Evolutionary conservation across 2,888 invertebrate genomes (phyloP), one percentile per base, ranked within the genome.

Genomic region (Altica lythri): DNA sequence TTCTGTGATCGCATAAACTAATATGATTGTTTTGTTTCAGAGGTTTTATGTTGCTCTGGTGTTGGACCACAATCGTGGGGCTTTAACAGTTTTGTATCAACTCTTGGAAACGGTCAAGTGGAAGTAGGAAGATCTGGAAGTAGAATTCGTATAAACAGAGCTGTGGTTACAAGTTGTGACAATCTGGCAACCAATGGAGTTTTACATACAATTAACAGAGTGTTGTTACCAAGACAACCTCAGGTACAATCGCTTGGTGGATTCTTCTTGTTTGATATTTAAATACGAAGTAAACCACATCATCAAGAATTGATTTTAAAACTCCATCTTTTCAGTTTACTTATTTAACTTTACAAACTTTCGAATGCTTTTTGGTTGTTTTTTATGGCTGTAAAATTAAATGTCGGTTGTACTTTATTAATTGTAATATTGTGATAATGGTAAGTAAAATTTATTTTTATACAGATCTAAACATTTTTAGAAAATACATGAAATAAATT

Each of bases 181-280:
- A 79, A 80, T 59, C 66, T 79, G 56, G 82, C 83, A 1, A 79
- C 77, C 1, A 82, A 83, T 64, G 84, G 84, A 3, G 78, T 84
- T 13, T 74, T 84, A 4, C 84, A 85, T 66, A 75, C 80, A 9
- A 77, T 83, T 19, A 81, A 82, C 59, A 74, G 77, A 50, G 77
- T 83, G 9, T 67, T 84, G 55, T 73, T 76, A 18, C 80, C 81
- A 4, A 69, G 70, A 44, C 68, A 69, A 49, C 65, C 65, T 0
- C 64, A 67, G 19, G 59, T 65, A 3, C 59, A 72, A 9, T 65
- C 72, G 8, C 64, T 71, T 46, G 71, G 71, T 19, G 60, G 63
- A 9, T 69, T 72, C 43, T 73, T 74, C 65, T 61, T 75, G 22
- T 75, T 76, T 55, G 74, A 75, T 61, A 65, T 76, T 49, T 75